Conservation (phyloP, 2,113 vertebrate species). For the Dicrurus megarhynchus region DNA sequence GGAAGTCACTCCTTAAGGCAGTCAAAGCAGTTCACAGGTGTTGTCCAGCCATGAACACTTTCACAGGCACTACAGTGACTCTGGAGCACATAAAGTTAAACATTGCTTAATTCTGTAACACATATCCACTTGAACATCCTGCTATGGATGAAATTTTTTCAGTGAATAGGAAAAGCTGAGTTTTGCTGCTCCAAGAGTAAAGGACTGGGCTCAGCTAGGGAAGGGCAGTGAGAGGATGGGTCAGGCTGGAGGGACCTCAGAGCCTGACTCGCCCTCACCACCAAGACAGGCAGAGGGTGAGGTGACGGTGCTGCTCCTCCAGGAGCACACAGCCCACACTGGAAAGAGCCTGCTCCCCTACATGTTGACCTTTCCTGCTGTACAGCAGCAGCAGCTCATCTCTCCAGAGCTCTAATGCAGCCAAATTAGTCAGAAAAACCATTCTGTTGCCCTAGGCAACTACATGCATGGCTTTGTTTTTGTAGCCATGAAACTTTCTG, state of each 20-base stretch:
- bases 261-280: background rate
- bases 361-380: background rate
- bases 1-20: background rate
- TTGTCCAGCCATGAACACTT: background rate
- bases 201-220: background rate
- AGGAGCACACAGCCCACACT: background rate
- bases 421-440: background rate
- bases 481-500: background rate
- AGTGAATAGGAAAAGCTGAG: accelerated
- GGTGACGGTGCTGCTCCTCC: background rate
- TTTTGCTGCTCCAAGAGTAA: background rate
- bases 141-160: background rate
- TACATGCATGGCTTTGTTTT: background rate
- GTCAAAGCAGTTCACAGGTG: background rate
- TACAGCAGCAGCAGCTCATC: background rate
- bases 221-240: background rate
- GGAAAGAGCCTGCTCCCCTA: background rate
- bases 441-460: background rate
- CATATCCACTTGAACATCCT: background rate
- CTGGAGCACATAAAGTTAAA: background rate
- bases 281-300: background rate
- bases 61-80: background rate
- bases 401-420: background rate
- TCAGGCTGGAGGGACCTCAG: background rate
- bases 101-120: background rate